Percentiles rank a stretch among this genome's conserved stretches.
Conservation (phyloP, 30 jellyfish, hydroid and myxozoan genomes). For the Cassiopea andromeda region DNA sequence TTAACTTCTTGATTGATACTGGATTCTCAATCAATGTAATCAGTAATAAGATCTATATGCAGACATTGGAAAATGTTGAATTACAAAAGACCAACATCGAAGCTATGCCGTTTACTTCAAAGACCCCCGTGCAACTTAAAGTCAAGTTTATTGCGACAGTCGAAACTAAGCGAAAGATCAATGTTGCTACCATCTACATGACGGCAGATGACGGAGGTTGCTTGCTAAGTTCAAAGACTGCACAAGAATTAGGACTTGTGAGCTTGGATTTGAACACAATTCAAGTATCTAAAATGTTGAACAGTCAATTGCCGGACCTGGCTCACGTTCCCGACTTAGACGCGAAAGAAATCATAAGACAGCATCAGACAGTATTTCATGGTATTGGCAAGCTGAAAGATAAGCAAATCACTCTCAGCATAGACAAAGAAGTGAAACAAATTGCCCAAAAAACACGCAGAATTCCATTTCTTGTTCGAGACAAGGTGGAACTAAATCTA, state of each 20-base stretch:
- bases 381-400: constrained; percentile 55
- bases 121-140: constrained; percentile 33
- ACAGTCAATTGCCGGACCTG: constrained; percentile 14
- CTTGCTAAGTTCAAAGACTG: constrained; percentile 11
- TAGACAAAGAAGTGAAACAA: constrained; percentile 29
- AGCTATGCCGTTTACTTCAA: constrained; percentile 32
- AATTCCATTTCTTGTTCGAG: constrained; percentile 42
- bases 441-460: constrained; percentile 47
- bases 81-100: constrained; percentile 38
- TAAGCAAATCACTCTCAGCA: constrained; percentile 5
- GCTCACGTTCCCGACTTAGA: constrained; percentile 10
- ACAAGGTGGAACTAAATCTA: constrained; percentile 40
- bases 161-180: constrained; percentile 9
- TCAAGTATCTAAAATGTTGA: constrained; percentile 9
- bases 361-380: constrained; percentile 5
- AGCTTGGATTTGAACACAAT: constrained; percentile 17
- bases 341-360: constrained; percentile 1
- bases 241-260: not conserved
- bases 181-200: constrained; percentile 42
- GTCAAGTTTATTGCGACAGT: constrained; percentile 29
- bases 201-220: constrained; percentile 65
- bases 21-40: constrained; percentile 60
- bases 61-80: constrained; percentile 8
- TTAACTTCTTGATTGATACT: constrained; percentile 51
- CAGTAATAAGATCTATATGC: not conserved